A percentile compares a stretch with the other conserved stretches of the same genome.
phyloP scores from a whole-genome alignment of 2,888 invertebrate genomes.

The Teleiodes luculella region DNA sequence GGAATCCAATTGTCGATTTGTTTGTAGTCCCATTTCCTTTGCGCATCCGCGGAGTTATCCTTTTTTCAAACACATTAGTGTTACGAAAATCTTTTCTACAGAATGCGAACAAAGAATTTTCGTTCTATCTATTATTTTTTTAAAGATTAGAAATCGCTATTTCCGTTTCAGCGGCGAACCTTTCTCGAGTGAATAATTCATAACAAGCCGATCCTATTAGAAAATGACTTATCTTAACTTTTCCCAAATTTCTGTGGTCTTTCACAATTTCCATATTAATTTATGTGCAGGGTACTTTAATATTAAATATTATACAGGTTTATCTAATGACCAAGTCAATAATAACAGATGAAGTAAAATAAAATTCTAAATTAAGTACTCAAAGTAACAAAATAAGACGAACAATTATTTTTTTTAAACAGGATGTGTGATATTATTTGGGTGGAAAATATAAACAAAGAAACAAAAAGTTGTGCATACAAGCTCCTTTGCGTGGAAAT shows the following conservation, averaged over 20 bases:
- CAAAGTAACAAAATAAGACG: no score
- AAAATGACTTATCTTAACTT: no score
- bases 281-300: no score
- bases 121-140: neutral
- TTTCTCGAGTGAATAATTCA: slow-evolving; percentile 2
- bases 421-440: no score
- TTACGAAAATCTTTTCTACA: neutral
- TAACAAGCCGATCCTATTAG: no score
- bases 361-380: no score
- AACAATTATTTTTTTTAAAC: no score
- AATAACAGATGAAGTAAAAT: no score
- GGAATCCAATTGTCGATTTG: neutral
- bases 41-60: neutral
- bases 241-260: no score
- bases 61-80: neutral
- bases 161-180: neutral
- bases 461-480: neutral
- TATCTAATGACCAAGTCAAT: no score
- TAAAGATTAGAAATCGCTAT: neutral
- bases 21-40: neutral
- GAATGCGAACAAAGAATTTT: neutral
- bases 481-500: neutral
- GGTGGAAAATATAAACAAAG: neutral
- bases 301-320: no score
- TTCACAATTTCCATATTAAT: no score